Conservation (phyloP, 2,888 invertebrate species). For the Leuctra nigra region DNA sequence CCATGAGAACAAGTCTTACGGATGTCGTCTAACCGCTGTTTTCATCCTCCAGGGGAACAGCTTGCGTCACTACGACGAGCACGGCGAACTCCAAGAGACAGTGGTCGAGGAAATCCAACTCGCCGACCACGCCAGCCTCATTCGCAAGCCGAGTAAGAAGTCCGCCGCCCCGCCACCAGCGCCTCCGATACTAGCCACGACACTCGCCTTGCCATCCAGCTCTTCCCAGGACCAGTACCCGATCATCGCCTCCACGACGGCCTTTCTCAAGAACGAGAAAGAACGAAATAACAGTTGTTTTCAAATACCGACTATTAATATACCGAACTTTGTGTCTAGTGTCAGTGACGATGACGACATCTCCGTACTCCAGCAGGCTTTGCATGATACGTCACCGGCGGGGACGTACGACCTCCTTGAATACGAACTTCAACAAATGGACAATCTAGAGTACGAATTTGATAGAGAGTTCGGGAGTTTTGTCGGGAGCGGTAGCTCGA, state of each 20-base stretch:
- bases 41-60: no score
- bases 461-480: slow-evolving; percentile 2
- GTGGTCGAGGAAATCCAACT: slow-evolving; percentile 21
- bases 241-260: slow-evolving; percentile 41
- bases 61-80: slow-evolving; percentile 44
- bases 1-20: no score
- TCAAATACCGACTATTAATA: slow-evolving; percentile 32
- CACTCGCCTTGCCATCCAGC: slow-evolving; percentile 19
- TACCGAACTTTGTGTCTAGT: slow-evolving; percentile 23
- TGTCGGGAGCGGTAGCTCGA: not conserved
- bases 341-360: slow-evolving; percentile 23
- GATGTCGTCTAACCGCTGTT: no score
- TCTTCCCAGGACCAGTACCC: slow-evolving; percentile 21
- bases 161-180: slow-evolving; percentile 14
- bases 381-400: slow-evolving; percentile 25
- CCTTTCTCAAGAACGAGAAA: slow-evolving; percentile 43
- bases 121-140: slow-evolving; percentile 24
- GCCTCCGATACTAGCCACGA: slow-evolving; percentile 19
- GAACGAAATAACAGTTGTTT: not conserved
- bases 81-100: slow-evolving; percentile 24
- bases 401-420: slow-evolving; percentile 16
- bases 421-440: slow-evolving; percentile 22
- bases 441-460: slow-evolving; percentile 5
- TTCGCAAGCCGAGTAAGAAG: slow-evolving; percentile 16
- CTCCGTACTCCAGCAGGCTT: slow-evolving; percentile 25